Base-by-base conservation (phyloP, 2,888 invertebrate genomes). In the Zeuzera pyrina region DNA sequence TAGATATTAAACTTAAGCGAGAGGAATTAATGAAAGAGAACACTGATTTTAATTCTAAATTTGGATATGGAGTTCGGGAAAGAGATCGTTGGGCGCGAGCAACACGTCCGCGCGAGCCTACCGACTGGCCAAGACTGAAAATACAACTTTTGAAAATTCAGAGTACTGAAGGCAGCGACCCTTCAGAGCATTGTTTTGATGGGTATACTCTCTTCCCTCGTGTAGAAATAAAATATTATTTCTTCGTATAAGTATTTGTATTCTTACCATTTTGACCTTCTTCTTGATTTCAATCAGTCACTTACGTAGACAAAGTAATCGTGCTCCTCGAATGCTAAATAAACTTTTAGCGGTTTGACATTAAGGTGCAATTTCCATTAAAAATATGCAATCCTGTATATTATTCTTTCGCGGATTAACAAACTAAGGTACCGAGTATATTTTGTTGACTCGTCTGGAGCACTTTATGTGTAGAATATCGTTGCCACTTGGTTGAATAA, bases 191-290 rank as follows among this genome's bases (percentile, higher is more conserved):
- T 42, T 28, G 28, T 14, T 8, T 15, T 7, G 46, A 52, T 66
- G 63, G 66, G 64, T 51, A 52, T 46, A 41, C 45, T 47, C 50
- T 48, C 47, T 45, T 43, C 12, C 33, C 31, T 40, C 15, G 28
- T 15, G 7, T 36, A 33, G 39, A 35, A 51, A 42, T 56, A 57
- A 57, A 49, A 61, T 41, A 47, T n/a, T n/a, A n/a, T 40, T 40
- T 49, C 53, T 59, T 58, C 45, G 41, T 54, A 42, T 58, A 61
- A 62, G n/a, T 64, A 56, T 55, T 53, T 54, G 52, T 39, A n/a
- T n/a, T n/a, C 49, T 47, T 28, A 27, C 52, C 49, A 46, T 57
- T 65, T 61, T 64, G 58, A 61, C 62, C 65, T 66, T 66, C 54
- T 56, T 51, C 47, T 51, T 47, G 47, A 52, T 52, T 52, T 47